Evolutionary conservation across 1,140 invertebrate species (phyloP).

Genomic region (Orchestia grillus): DNA sequence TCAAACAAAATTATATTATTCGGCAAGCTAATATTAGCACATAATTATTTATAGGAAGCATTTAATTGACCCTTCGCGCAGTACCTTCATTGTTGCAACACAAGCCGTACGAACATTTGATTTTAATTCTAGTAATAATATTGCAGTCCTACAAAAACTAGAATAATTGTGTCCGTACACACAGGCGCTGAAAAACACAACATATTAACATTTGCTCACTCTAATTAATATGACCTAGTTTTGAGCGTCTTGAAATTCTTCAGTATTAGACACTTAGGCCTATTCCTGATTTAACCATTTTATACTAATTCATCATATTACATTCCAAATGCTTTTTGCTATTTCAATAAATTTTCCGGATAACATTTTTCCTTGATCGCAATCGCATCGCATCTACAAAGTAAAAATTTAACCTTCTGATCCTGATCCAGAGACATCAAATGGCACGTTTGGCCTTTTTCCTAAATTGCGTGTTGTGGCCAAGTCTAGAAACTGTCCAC

Average conservation of each 20-base stretch:
- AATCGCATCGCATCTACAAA: not conserved
- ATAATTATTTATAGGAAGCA: not conserved
- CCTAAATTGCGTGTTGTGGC: constrained; percentile 46
- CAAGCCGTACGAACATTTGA: not conserved
- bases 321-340: not conserved
- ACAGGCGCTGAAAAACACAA: too few relatives aligned
- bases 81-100: not conserved
- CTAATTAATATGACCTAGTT: not conserved
- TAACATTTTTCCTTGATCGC: not conserved
- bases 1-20: too few relatives aligned
- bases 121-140: not conserved
- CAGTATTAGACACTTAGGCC: not conserved
- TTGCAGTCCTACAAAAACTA: not conserved
- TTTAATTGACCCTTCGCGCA: not conserved
- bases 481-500: constrained; percentile 50
- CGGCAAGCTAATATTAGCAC: too few relatives aligned
- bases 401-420: constrained; percentile 35
- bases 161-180: not conserved
- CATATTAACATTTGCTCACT: not conserved
- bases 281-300: not conserved
- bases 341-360: not conserved
- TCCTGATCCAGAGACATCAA: constrained; percentile 43
- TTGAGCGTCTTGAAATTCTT: not conserved
- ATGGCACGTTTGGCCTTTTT: constrained; percentile 27
- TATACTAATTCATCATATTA: not conserved